Percentiles rank a stretch among this genome's conserved stretches.
These are phyloP conservation scores for Dasyurus viverrinus DNA, from an alignment of 2,113 vertebrate genomes.

Conservation along the genomic window DNA sequence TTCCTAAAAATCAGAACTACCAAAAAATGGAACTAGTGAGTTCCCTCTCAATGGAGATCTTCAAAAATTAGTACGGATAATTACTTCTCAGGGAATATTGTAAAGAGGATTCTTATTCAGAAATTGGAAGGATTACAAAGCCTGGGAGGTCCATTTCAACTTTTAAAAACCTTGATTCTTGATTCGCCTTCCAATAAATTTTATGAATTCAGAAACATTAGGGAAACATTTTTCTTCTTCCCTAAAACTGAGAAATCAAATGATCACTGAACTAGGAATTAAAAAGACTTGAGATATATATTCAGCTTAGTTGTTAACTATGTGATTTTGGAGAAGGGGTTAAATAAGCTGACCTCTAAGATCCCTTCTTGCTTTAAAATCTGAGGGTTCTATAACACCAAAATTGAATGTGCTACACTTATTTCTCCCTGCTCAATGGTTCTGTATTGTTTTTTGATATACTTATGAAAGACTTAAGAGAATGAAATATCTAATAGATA, in stretches of 20 bases:
- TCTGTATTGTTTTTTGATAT: constrained; percentile 10
- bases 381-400: neutral
- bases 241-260: neutral
- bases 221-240: neutral
- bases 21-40: neutral
- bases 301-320: neutral
- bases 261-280: neutral
- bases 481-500: constrained; percentile 13
- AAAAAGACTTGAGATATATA: neutral
- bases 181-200: neutral
- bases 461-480: constrained; percentile 13
- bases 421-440: neutral
- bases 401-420: neutral
- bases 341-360: neutral
- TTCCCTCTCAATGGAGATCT: neutral
- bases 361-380: neutral
- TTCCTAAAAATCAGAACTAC: neutral
- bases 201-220: neutral
- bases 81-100: neutral
- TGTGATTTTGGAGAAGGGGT: neutral
- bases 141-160: neutral
- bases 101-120: neutral
- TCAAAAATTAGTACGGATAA: neutral
- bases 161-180: neutral
- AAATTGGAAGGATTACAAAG: neutral